Conservation (phyloP, 2,113 vertebrate species). For the Entomyzon cyanotis region DNA sequence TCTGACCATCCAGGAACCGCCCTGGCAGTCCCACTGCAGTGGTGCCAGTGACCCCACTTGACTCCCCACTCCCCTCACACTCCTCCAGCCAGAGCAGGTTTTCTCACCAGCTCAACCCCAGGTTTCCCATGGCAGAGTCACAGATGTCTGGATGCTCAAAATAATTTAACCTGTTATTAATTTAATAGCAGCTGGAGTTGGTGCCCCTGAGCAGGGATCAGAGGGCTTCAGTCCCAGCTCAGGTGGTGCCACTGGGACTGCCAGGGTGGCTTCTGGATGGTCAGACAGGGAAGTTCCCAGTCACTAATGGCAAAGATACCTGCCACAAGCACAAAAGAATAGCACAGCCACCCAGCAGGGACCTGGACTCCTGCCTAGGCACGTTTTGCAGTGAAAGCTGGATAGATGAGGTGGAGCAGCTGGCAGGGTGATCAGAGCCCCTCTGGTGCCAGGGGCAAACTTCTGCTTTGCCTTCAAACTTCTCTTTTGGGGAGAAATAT, state of each 20-base stretch:
- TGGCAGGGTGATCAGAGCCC: background rate
- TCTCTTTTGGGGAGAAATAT: background rate
- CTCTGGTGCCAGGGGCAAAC: background rate
- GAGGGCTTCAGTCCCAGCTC: background rate
- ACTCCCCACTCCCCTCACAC: background rate
- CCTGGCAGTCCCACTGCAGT: background rate
- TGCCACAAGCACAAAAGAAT: background rate
- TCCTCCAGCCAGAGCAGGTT: background rate
- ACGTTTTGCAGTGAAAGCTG: background rate
- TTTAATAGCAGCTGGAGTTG: background rate
- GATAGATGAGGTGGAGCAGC: background rate
- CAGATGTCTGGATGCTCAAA: background rate
- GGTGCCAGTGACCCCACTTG: too few species aligned
- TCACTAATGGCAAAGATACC: background rate
- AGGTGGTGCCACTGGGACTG: background rate
- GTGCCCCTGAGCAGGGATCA: background rate
- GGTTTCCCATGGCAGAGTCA: background rate
- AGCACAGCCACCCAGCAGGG: background rate
- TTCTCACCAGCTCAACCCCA: background rate
- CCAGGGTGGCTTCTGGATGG: background rate
- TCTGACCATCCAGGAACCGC: background rate
- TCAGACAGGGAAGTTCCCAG: background rate
- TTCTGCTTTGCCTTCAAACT: background rate
- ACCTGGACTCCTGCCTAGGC: background rate
- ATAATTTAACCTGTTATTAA: background rate